Evolutionary conservation across 2,797 vertebrate genomes (phyloP).

Genomic region (Sandelia bainsii): DNA sequence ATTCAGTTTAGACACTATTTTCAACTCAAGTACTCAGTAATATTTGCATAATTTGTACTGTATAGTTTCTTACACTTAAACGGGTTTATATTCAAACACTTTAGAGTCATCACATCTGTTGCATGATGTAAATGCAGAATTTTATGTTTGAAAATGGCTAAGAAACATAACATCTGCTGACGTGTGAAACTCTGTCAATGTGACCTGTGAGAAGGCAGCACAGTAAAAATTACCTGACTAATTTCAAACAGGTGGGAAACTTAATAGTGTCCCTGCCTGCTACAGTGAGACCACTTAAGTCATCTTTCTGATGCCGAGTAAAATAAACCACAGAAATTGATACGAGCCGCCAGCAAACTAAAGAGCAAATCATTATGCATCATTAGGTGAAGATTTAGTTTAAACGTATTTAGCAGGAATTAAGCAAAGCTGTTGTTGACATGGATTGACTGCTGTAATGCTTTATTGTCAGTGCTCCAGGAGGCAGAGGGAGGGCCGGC

Average conservation of each 20-base stretch:
- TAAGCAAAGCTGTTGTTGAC: conserved; percentile 92
- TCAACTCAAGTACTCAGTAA: neutral
- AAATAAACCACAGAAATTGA: conserved; percentile 81
- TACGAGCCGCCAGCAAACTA: conserved; percentile 81
- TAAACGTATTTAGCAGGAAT: conserved; percentile 90
- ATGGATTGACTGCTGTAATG: conserved; percentile 91
- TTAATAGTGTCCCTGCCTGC: conserved; percentile 51
- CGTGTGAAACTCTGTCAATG: neutral
- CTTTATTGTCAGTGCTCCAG: conserved; percentile 90
- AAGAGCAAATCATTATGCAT: conserved; percentile 89
- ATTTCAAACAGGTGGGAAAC: conserved; percentile 58
- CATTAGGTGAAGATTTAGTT: conserved; percentile 92
- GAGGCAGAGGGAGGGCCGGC: conserved; percentile 84
- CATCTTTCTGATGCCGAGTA: conserved; percentile 64
- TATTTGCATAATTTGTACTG: neutral
- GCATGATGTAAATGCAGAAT: neutral
- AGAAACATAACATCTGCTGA: neutral
- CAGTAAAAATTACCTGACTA: conserved; percentile 51
- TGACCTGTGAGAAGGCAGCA: conserved; percentile 10
- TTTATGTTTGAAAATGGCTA: neutral
- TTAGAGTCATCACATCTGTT: conserved; percentile 12
- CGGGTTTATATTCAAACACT: neutral
- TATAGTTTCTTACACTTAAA: neutral
- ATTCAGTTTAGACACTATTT: neutral
- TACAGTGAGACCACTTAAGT: conserved; percentile 73